Percentiles rank a stretch among this genome's conserved stretches.
phyloP scores from a whole-genome alignment of 2,797 vertebrate species.

The Podarcis siculus region DNA sequence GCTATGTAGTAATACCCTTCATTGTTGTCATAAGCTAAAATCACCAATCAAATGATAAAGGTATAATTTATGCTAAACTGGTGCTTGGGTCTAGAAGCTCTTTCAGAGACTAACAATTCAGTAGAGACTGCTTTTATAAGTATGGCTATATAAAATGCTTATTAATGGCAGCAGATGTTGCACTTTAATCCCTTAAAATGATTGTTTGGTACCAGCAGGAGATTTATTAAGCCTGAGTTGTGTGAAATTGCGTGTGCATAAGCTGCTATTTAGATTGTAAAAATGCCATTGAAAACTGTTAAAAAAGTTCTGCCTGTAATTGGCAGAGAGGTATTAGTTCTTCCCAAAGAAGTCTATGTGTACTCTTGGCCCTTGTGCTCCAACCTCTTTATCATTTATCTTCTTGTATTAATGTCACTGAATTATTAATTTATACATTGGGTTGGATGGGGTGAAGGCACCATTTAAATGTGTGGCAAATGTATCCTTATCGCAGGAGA shows the following conservation, averaged over 20 bases:
- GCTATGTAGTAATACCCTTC: conserved; percentile 63
- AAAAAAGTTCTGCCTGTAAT: conserved; percentile 84
- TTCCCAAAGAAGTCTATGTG: conserved; percentile 85
- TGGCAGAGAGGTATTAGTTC: conserved; percentile 90
- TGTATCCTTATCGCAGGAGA: conserved; percentile 89
- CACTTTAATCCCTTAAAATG: conserved; percentile 81
- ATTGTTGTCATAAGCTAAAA: conserved; percentile 64
- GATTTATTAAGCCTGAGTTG: conserved; percentile 83
- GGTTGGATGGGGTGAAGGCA: conserved; percentile 88
- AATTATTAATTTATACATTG: conserved; percentile 91
- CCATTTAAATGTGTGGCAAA: conserved; percentile 88
- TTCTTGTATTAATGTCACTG: conserved; percentile 96
- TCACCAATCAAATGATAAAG: conserved; percentile 62
- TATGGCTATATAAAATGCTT: conserved; percentile 75
- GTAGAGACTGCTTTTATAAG: conserved; percentile 74
- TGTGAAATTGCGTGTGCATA: conserved; percentile 84
- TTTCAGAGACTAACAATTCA: conserved; percentile 68
- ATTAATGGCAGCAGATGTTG: conserved; percentile 82
- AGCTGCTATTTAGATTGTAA: conserved; percentile 82
- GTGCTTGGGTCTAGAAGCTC: conserved; percentile 65
- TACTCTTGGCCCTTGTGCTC: conserved; percentile 82
- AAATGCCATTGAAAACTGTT: conserved; percentile 81
- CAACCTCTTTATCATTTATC: conserved; percentile 94
- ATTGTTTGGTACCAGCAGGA: conserved; percentile 83
- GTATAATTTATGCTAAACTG: conserved; percentile 71